Percentiles rank a stretch among this genome's conserved stretches.
Conservation (phyloP, 2,797 vertebrate species). For the Cossypha niveicapilla region DNA sequence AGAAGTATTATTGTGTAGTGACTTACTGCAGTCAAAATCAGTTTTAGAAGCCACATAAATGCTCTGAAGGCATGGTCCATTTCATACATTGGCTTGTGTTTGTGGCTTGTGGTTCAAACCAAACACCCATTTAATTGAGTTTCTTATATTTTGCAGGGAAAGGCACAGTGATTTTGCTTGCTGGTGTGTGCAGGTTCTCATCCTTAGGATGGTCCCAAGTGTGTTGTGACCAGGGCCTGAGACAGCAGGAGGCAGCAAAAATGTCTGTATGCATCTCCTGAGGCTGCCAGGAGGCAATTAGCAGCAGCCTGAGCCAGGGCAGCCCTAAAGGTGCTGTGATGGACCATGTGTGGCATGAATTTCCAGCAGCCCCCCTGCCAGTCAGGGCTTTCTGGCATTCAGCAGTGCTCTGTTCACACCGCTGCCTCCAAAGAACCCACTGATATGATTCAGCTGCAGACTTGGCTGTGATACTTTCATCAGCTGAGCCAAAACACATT, state of each 20-base stretch:
- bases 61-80: neutral
- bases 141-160: neutral
- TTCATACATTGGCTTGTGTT: neutral
- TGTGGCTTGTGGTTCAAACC: neutral
- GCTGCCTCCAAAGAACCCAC: neutral
- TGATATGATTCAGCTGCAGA: slow-evolving; percentile 7
- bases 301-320: neutral
- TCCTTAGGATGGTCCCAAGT: neutral
- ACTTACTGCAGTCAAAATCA: neutral
- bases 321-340: neutral
- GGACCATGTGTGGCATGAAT: neutral
- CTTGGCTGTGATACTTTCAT: neutral
- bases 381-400: neutral
- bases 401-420: neutral
- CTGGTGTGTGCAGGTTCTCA: neutral
- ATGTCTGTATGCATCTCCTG: neutral
- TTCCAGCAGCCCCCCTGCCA: neutral
- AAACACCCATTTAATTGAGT: neutral
- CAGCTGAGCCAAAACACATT: neutral
- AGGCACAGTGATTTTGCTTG: neutral
- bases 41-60: neutral
- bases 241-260: neutral
- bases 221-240: neutral
- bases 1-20: neutral
- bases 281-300: neutral